Conservation (phyloP, 2,113 vertebrate species). For the Cyanoramphus novaezelandiae region DNA sequence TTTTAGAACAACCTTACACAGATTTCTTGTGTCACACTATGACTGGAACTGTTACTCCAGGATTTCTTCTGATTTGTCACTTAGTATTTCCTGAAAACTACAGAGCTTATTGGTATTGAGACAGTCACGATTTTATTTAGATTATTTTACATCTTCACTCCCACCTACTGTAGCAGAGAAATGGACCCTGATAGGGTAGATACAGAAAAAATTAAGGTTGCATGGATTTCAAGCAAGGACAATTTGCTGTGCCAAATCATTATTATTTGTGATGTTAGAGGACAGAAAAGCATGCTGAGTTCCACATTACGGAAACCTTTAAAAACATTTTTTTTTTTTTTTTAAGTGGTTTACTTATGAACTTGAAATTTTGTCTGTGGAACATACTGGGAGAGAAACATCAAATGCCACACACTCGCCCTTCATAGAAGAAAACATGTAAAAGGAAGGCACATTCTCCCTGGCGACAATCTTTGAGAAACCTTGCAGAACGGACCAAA, state of each 20-base stretch:
- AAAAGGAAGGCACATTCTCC: background rate
- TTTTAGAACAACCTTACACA: background rate
- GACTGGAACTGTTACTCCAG: background rate
- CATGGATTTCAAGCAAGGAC: background rate
- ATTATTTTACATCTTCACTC: background rate
- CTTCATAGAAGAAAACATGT: background rate
- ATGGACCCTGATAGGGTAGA: background rate
- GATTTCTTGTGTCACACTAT: background rate
- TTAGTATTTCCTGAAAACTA: background rate
- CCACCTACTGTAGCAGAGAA: background rate
- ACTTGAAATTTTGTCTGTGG: background rate
- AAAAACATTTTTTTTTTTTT: background rate
- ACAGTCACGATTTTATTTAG: background rate
- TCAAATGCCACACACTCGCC: background rate
- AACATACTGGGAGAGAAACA: background rate
- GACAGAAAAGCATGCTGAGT: background rate
- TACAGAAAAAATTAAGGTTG: background rate
- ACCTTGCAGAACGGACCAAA: background rate
- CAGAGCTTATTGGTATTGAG: background rate
- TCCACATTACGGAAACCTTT: background rate
- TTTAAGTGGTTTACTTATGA: background rate
- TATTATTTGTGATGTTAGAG: background rate
- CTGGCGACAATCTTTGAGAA: background rate
- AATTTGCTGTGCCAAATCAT: background rate
- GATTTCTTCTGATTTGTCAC: background rate